These are phyloP conservation scores for Tetanocera ferruginea DNA, from an alignment of 2,888 invertebrate genomes.

Conservation along the genomic window DNA sequence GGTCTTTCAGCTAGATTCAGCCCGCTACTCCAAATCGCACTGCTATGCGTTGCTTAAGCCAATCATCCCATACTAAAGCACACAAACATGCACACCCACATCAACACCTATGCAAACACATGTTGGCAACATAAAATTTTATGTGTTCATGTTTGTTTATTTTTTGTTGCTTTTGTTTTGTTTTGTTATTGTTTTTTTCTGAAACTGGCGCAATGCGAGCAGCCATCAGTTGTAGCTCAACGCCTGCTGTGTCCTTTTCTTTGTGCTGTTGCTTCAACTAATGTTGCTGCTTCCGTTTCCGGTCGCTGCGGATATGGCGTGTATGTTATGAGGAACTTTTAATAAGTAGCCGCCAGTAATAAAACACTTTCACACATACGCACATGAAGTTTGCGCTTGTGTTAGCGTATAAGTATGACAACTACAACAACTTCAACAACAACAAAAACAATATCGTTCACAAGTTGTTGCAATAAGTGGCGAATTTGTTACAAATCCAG, in stretches of 20 bases:
- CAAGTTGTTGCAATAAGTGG: conserved; percentile 48
- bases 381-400: not conserved
- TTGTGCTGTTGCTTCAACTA: conserved; percentile 1
- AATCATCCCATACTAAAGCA: not conserved
- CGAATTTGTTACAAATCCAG: conserved; percentile 55
- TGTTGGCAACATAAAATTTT: not conserved
- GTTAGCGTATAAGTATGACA: not conserved
- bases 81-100: not conserved
- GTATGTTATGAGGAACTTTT: conserved; percentile 54
- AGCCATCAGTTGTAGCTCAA: no score
- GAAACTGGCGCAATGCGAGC: not conserved
- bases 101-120: not conserved
- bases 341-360: conserved; percentile 50
- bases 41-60: no score
- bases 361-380: conserved; percentile 30
- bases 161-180: not conserved
- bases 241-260: not conserved
- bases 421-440: not conserved
- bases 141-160: not conserved
- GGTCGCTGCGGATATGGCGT: conserved; percentile 35
- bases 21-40: no score
- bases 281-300: conserved; percentile 13
- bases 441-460: not conserved
- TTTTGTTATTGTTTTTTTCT: not conserved
- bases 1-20: no score